Evolutionary conservation across 2,113 vertebrate genomes (phyloP).

Genomic region (Lepisosteus osseus): DNA sequence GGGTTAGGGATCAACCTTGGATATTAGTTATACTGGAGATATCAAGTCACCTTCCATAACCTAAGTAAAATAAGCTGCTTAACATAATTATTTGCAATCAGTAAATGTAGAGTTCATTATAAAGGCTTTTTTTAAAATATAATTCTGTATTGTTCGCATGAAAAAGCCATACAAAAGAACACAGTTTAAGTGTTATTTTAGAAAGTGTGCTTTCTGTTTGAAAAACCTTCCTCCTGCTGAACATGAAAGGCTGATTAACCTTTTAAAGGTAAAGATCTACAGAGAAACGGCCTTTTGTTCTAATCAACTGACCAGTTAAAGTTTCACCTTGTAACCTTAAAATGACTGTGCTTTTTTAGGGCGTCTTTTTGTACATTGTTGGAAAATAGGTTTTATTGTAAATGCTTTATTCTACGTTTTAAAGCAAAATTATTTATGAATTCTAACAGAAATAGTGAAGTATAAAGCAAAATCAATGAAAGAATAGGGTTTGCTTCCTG

Average conservation of each 20-base stretch:
- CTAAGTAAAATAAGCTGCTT: slow-evolving; percentile 80
- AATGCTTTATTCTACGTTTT: background rate
- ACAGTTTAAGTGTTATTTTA: slow-evolving; percentile 62
- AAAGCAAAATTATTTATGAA: background rate
- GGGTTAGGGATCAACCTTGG: slow-evolving; percentile 86
- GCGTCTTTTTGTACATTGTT: too few species aligned
- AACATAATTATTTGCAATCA: slow-evolving; percentile 98
- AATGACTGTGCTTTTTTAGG: slow-evolving; percentile 47
- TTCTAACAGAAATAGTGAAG: background rate
- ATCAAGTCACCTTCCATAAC: slow-evolving; percentile 82
- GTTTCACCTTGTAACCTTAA: slow-evolving; percentile 39
- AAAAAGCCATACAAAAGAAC: slow-evolving; percentile 64
- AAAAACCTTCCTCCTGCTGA: slow-evolving; percentile 38
- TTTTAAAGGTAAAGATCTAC: slow-evolving; percentile 49
- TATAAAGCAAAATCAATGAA: background rate
- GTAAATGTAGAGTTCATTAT: slow-evolving; percentile 90
- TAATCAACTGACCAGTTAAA: slow-evolving; percentile 46
- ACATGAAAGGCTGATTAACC: slow-evolving; percentile 67
- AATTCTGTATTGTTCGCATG: slow-evolving; percentile 71
- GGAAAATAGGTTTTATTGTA: background rate
- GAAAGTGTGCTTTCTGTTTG: slow-evolving; percentile 47
- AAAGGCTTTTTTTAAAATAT: slow-evolving; percentile 69
- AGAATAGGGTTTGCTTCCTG: background rate
- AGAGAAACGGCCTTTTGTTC: slow-evolving; percentile 48
- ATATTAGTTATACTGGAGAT: slow-evolving; percentile 84